A percentile compares a stretch with the other conserved stretches of the same genome.
These are phyloP conservation scores for Pachypanchax playfairii DNA, from an alignment of 2,113 vertebrate genomes.

Conservation along the genomic window DNA sequence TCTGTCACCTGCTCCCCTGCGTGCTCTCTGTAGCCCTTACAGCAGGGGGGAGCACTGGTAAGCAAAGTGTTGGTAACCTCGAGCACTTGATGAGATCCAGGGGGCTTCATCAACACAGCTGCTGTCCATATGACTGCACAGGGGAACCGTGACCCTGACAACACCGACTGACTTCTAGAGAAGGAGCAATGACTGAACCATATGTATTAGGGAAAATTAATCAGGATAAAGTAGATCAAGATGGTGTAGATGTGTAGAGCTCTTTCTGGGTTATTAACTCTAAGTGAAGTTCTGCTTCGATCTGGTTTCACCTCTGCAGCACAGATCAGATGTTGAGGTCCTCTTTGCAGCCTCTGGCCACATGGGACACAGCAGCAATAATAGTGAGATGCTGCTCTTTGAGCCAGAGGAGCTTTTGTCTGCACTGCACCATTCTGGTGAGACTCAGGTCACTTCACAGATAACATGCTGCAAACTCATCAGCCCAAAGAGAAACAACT, in stretches of 20 bases:
- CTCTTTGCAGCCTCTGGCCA: conserved; percentile 54
- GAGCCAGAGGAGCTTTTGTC: conserved; percentile 93
- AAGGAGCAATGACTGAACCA: conserved; percentile 64
- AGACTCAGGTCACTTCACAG: conserved; percentile 60
- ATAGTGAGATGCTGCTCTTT: conserved; percentile 82
- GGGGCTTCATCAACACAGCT: conserved; percentile 89
- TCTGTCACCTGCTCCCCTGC: too few species aligned
- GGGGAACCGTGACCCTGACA: conserved; percentile 87
- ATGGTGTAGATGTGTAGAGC: conserved; percentile 12
- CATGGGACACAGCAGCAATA: conserved; percentile 71
- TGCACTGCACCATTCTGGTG: conserved; percentile 93
- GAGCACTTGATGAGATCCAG: conserved; percentile 90
- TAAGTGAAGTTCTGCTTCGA: conserved; percentile 26
- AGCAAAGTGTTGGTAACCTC: too few species aligned
- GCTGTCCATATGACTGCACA: conserved; percentile 89
- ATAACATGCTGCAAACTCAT: conserved; percentile 24
- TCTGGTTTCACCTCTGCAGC: conserved; percentile 50
- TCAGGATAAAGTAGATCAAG: conserved; percentile 8
- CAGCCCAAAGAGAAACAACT: conserved; percentile 5
- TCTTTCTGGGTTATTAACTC: conserved; percentile 38
- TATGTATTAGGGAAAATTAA: conserved; percentile 23
- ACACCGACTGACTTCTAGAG: conserved; percentile 87
- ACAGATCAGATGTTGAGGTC: conserved; percentile 66
- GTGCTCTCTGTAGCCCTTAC: too few species aligned
- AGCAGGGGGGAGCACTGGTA: too few species aligned